These are phyloP conservation scores for Osmoderma eremita DNA, from an alignment of 2,888 invertebrate genomes.

Conservation along the genomic window DNA sequence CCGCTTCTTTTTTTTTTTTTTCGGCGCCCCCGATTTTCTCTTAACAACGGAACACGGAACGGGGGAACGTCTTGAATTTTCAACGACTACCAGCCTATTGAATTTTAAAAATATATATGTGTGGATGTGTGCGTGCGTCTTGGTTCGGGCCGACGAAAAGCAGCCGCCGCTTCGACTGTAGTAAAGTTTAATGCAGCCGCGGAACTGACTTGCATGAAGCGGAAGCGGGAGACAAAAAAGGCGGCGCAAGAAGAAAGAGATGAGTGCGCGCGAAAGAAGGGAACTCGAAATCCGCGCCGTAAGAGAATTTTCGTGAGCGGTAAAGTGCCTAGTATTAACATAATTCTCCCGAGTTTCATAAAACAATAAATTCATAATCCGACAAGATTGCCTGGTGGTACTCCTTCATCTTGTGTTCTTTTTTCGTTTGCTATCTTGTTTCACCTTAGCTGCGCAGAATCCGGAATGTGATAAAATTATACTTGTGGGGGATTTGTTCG, in stretches of 20 bases:
- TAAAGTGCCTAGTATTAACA: constrained; percentile 34
- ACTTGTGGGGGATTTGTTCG: too few relatives aligned
- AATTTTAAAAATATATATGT: constrained; percentile 32
- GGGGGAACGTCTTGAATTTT: constrained; percentile 1
- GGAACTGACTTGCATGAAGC: not conserved
- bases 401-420: constrained; percentile 5
- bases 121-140: not conserved
- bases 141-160: not conserved
- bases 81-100: constrained; percentile 21
- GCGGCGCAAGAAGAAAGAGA: not conserved
- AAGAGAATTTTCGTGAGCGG: constrained; percentile 32
- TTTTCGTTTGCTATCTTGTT: too few relatives aligned
- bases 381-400: constrained; percentile 31
- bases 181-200: constrained; percentile 16
- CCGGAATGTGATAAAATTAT: too few relatives aligned
- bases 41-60: not conserved
- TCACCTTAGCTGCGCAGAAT: too few relatives aligned
- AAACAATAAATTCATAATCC: constrained; percentile 36
- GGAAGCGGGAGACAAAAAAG: not conserved
- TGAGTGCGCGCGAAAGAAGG: not conserved
- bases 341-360: constrained; percentile 34
- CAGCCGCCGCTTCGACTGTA: not conserved
- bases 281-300: constrained; percentile 19
- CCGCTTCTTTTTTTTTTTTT: not conserved
- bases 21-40: not conserved